Evolutionary conservation across 2,113 vertebrate species (phyloP).

Genomic region (Psilopogon haemacephalus): DNA sequence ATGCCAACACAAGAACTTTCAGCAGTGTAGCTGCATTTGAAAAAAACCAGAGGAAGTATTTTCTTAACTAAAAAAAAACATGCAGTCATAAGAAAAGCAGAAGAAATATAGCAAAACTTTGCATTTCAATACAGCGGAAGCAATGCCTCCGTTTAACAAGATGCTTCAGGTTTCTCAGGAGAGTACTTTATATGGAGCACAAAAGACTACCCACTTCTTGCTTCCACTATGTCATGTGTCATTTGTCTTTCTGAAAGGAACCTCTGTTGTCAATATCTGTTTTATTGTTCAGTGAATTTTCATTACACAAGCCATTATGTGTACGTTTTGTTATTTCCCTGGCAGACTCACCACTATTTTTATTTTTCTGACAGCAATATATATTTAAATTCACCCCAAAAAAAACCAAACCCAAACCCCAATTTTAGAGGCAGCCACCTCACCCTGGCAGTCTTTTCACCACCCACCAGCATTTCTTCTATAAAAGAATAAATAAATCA

Average conservation of each 20-base stretch:
- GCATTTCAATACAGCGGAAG: neutral
- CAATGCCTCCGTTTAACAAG: neutral
- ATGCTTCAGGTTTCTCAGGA: slow-evolving; percentile 3
- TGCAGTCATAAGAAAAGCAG: neutral
- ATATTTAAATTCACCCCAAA: neutral
- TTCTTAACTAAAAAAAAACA: neutral
- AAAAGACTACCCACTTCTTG: neutral
- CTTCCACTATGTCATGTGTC: neutral
- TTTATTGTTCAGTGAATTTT: slow-evolving; percentile 29
- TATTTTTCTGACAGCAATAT: neutral
- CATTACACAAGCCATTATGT: neutral
- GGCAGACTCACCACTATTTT: neutral
- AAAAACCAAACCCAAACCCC: neutral
- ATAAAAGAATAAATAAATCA: slow-evolving; percentile 2
- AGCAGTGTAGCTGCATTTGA: neutral
- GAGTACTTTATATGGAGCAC: neutral
- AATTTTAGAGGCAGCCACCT: neutral
- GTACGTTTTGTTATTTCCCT: slow-evolving; percentile 8
- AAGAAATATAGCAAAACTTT: neutral
- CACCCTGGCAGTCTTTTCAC: neutral
- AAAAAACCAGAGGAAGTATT: neutral
- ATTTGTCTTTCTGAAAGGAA: slow-evolving; percentile 7
- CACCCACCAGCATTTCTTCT: slow-evolving; percentile 23
- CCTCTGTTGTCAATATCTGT: slow-evolving; percentile 19
- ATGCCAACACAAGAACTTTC: rapidly evolving